A percentile compares a stretch with the other conserved stretches of the same genome.
phyloP scores from a whole-genome alignment of 2,113 vertebrate species.

The Thryonomys swinderianus region DNA sequence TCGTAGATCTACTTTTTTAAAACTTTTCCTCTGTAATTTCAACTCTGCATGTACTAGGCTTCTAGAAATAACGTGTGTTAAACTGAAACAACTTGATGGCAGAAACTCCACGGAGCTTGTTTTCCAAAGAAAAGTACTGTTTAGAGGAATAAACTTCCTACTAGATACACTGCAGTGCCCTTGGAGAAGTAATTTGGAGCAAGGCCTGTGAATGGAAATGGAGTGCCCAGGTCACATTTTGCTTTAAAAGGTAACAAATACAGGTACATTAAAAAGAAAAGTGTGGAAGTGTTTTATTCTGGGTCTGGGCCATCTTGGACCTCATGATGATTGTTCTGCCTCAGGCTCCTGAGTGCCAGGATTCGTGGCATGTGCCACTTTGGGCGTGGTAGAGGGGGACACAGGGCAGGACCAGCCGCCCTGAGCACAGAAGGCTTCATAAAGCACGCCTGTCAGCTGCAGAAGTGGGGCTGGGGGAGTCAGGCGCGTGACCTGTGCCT shows the following conservation, averaged over 20 bases:
- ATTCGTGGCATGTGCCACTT: neutral
- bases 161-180: neutral
- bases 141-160: neutral
- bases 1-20: constrained; percentile 77
- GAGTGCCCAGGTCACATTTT: neutral
- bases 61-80: constrained; percentile 28
- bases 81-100: neutral
- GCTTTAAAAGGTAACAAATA: constrained; percentile 68
- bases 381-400: neutral
- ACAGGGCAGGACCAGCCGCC: no score
- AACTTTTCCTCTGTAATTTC: constrained; percentile 80
- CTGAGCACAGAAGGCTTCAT: neutral
- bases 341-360: neutral
- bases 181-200: neutral
- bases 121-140: constrained; percentile 23
- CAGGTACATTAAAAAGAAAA: neutral
- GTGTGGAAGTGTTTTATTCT: neutral
- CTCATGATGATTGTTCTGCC: neutral
- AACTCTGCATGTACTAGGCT: constrained; percentile 85
- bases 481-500: no score
- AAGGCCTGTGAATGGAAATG: neutral
- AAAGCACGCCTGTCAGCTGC: neutral
- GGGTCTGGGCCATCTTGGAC: no score
- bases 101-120: neutral
- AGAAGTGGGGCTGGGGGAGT: neutral